Base-by-base conservation (phyloP, 2,113 vertebrate genomes). In the Vireo altiloquus region DNA sequence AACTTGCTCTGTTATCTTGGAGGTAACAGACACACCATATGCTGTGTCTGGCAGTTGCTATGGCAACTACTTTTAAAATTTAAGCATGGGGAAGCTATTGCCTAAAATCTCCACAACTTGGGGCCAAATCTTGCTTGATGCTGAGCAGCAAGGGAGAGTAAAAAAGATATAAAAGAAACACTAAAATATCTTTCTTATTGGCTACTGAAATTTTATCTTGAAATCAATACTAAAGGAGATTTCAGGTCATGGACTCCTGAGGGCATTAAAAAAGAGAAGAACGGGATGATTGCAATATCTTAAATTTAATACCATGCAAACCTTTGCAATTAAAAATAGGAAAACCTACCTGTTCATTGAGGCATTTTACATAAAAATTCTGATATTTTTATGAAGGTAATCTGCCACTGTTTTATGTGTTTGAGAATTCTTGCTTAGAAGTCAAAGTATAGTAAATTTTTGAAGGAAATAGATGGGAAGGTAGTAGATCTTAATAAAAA, bases 11-110 rank as follows among this genome's bases (percentile, higher is more conserved):
- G 98, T 98, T 98, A 98, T 98, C 97, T 97, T 96, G 93, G 97
- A 98, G 97, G 98, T 98, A 98, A 97, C 98, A 98, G 98, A 98
- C 98, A 96, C 97, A 98, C 98, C 98, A 98, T 98, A 98, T 98
- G 98, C 97, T 95, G 95, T 98, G 98, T 98, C 98, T 98, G 96
- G 98, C 97, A 97, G 98, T 98, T 98, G 97, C 98, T 97, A 98
- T 98, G 97, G 95, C 92, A 98, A 98, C 98, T 97, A 97, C 96
- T 98, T 97, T 97, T 96, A 97, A 98, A 98, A 97, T 98, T 98
- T 98, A 97, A 98, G 97, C 98, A 95, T 95, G 97, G 98, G 97
- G 97, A 98, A 98, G 97, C 88, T 97, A 95, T 97, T 98, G 97
- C 97, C 96, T 98, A 98, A 98, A 98, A 97, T 98, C 96, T 98